Base-by-base conservation (phyloP, 2,113 vertebrate genomes). In the Chroicocephalus ridibundus region DNA sequence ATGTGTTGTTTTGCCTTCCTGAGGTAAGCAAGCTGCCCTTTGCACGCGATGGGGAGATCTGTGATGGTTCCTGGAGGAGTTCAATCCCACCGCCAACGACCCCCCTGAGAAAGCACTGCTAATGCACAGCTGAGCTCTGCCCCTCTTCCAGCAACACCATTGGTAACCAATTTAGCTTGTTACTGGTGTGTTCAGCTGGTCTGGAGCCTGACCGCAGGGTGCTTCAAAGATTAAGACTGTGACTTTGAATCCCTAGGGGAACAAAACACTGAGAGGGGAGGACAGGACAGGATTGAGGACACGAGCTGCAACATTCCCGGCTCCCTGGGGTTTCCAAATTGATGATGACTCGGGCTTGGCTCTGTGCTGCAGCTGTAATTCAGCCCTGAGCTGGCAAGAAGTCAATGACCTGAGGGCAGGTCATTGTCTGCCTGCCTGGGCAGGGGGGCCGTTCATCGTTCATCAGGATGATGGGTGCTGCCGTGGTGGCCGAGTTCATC, bases 51-150 rank as follows among this genome's bases (percentile, higher is more conserved):
- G 71, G 93, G 81, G 77, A 84, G 84, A 12, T 36, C 52, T 84
- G 44, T 1, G 77, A 13, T 19, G 84, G 25, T 0, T 95, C 87
- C 78, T 93, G 91, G 26, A 61, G 92, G 80, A 91, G 51, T 54
- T 88, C 68, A 46, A n/a, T 69, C 34, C 5, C 65, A 27, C 24
- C 0, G 0, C 29, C 6, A 17, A 8, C 0, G 0, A 6, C 38
- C 57, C 82, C 60, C 80, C 17, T 0, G 16, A 74, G 60, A 86
- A 66, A 42, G n/a, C 54, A 0, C 10, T 1, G 5, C 60, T 57
- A 36, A 94, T 7, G 74, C 86, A 52, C 81, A 79, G 91, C 84
- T 87, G 84, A 76, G 90, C 89, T 18, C 83, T 82, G 74, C 78
- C 40, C 46, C 25, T 9, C 42, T 79, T 15, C 2, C 75, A 60